These are phyloP conservation scores for Varroa destructor DNA, from an alignment of 1,140 invertebrate species.

Conservation along the genomic window DNA sequence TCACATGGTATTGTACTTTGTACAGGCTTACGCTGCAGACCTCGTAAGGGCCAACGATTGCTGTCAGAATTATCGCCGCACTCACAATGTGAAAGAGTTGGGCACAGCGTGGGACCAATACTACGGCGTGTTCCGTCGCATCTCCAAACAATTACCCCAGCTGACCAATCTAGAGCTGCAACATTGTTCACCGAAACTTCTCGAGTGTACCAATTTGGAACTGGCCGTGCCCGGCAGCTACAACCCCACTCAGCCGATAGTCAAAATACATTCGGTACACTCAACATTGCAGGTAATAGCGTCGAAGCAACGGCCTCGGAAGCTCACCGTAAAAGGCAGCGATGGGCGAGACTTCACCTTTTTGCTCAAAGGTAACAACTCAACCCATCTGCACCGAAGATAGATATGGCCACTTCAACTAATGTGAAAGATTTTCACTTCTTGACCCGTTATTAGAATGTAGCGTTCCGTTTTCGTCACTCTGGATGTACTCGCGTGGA, in stretches of 20 bases:
- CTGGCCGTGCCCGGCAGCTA: slow-evolving; percentile 89
- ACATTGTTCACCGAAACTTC: slow-evolving; percentile 83
- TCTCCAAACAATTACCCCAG: slow-evolving; percentile 77
- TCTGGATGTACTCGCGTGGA: too few relatives aligned
- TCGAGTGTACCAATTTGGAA: slow-evolving; percentile 76
- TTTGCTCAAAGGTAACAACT: slow-evolving; percentile 61
- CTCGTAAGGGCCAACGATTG: slow-evolving; percentile 83
- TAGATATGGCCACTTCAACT: too few relatives aligned
- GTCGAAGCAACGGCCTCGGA: slow-evolving; percentile 91
- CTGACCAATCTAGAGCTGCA: slow-evolving; percentile 61
- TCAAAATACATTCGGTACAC: slow-evolving; percentile 75
- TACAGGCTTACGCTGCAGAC: slow-evolving; percentile 74
- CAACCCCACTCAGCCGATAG: slow-evolving; percentile 66
- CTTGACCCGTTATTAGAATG: too few relatives aligned
- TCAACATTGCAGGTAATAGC: slow-evolving; percentile 75
- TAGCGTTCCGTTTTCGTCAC: too few relatives aligned
- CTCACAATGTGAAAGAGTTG: slow-evolving; percentile 70
- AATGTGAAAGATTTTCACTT: too few relatives aligned
- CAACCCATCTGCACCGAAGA: too few relatives aligned
- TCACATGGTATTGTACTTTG: slow-evolving; percentile 7
- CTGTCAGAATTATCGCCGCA: slow-evolving; percentile 56
- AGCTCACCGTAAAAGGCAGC: slow-evolving; percentile 80
- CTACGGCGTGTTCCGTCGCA: slow-evolving; percentile 90
- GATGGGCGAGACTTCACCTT: slow-evolving; percentile 98
- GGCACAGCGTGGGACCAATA: slow-evolving; percentile 98